Evolutionary conservation across 2,797 vertebrate genomes (phyloP), one percentile per base, ranked within the genome.

Genomic region (Denticeps clupeoides): DNA sequence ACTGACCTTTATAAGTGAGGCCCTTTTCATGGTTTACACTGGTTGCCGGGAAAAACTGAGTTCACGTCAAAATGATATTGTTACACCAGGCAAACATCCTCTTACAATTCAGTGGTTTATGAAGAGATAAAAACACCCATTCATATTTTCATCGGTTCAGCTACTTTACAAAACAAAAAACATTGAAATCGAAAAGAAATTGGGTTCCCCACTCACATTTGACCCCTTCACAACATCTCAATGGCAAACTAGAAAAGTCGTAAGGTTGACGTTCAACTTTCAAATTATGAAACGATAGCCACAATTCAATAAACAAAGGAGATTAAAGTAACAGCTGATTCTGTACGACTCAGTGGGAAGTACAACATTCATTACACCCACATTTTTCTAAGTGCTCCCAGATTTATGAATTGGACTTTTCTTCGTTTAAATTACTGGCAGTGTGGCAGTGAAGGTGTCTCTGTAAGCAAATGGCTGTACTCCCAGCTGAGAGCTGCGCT

Each of bases 191-290:
- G 59, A 47, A 47, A 55, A 69, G 64, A 70, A 73, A 77, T 70
- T 58, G 44, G 55, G 62, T 73, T 74, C 77, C 64, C 60, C 62
- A 55, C 66, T 50, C 45, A 45, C 56, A 69, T 70, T 63, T 62
- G 61, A 71, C 63, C 58, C 65, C 51, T 73, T 61, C 78, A 57
- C 48, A 64, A 64, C 68, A 66, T 76, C 66, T 73, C 68, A 66
- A 63, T 55, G 56, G 53, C 60, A 41, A 46, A 45, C 25, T 18
- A 45, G 27, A 45, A 62, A 69, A 58, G 49, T 58, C 65, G 77
- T 72, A 71, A 77, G 82, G 60, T 77, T 73, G 70, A 67, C 72
- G 45, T 73, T 78, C 53, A 63, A 67, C 56, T 77, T 81, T 81
- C 60, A 77, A 81, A 77, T 73, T 69, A 70, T 62, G 67, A 77